Evolutionary conservation across 1,140 invertebrate species (phyloP).

Genomic region (Aphaenogaster floridana): DNA sequence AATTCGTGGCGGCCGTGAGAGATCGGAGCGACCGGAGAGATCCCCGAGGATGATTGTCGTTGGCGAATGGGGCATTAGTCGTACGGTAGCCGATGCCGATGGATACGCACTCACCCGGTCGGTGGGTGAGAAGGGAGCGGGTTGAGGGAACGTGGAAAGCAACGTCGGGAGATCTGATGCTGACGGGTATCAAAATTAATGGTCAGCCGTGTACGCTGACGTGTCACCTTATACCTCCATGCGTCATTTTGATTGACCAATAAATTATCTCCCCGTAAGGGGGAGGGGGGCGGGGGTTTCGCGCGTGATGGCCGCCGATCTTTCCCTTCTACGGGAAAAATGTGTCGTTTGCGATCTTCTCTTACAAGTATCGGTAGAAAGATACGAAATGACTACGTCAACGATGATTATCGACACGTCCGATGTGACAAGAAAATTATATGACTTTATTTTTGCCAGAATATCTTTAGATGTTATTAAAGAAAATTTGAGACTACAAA

Average conservation of each 20-base stretch:
- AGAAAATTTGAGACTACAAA: neutral
- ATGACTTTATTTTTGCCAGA: neutral
- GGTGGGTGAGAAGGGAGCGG: conserved; percentile 62
- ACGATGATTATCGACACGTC: neutral
- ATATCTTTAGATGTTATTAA: neutral
- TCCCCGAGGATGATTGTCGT: conserved; percentile 79
- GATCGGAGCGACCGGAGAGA: conserved; percentile 72
- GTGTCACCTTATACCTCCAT: conserved; percentile 86
- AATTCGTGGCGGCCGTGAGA: conserved; percentile 72
- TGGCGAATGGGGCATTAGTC: conserved; percentile 79
- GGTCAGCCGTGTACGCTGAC: conserved; percentile 84
- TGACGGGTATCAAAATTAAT: conserved; percentile 86
- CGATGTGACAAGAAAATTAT: neutral
- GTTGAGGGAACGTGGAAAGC: conserved; percentile 67
- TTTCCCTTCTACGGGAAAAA: conserved; percentile 62
- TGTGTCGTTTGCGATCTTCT: conserved; percentile 44
- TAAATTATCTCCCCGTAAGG: conserved; percentile 82
- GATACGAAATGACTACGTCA: neutral
- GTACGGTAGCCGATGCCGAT: conserved; percentile 83
- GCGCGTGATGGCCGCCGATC: conserved; percentile 64
- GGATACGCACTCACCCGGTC: conserved; percentile 66
- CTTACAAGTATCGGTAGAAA: neutral
- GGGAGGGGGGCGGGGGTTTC: conserved; percentile 19
- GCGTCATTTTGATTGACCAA: conserved; percentile 86
- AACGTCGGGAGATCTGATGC: conserved; percentile 79